phyloP scores from a whole-genome alignment of 2,888 invertebrate genomes.

The Polydrusus cervinus region DNA sequence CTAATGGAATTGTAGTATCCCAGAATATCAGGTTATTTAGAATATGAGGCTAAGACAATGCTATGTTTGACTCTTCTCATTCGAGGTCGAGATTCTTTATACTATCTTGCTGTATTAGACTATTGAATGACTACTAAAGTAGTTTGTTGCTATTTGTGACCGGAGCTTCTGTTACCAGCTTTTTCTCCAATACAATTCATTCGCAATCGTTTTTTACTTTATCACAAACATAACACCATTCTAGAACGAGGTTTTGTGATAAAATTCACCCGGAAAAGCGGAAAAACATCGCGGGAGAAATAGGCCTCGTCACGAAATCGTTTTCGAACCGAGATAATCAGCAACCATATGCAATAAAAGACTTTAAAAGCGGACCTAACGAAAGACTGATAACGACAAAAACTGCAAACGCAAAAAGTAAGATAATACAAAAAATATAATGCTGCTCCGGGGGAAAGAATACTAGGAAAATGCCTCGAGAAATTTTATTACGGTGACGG shows the following conservation, averaged over 20 bases:
- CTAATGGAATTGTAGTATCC: no score
- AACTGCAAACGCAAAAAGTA: slow-evolving; percentile 24
- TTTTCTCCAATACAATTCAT: no score
- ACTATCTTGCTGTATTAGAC: no score
- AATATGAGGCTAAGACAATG: no score
- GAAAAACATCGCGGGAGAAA: slow-evolving; percentile 4
- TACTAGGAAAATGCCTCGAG: slow-evolving; percentile 7
- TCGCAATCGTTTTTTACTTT: no score
- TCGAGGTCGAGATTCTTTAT: no score
- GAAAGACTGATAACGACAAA: slow-evolving; percentile 30
- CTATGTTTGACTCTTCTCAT: no score
- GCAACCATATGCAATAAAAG: slow-evolving; percentile 30
- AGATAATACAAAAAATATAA: slow-evolving; percentile 30
- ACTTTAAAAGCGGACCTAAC: slow-evolving; percentile 12
- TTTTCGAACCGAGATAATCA: slow-evolving; percentile 31
- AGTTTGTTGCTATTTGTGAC: no score
- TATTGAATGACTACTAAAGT: no score
- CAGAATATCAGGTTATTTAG: no score
- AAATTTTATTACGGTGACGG: slow-evolving; percentile 29
- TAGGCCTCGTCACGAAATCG: slow-evolving; percentile 3
- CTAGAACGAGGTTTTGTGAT: neutral
- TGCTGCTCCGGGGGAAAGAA: slow-evolving; percentile 1
- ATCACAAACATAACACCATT: neutral
- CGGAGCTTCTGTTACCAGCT: no score
- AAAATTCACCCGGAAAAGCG: neutral